Evolutionary conservation across 2,888 invertebrate species (phyloP), one percentile per base, ranked within the genome.

Genomic region (Seira musarum): DNA sequence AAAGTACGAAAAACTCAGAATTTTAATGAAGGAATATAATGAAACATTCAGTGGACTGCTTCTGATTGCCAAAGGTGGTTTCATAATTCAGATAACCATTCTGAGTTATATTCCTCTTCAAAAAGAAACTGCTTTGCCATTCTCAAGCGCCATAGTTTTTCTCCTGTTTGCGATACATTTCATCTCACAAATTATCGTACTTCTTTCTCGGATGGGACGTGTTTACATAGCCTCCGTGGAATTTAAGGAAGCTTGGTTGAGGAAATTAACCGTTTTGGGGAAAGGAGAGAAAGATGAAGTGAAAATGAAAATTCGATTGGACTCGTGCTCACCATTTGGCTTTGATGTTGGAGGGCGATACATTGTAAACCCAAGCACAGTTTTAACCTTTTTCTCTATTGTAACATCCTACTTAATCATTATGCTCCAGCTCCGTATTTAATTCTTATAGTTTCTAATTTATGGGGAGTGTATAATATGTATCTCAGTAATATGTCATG

Each of bases 311-410:
- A 24, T 64, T 19, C 10, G 63, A n/a, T 10, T 72, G 17, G 66
- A 65, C 15, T 49, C 35, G 3, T 73, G 73, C n/a, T 57, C 49
- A 5, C 66, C 73, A 1, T 73, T 73, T 19, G 73, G 73, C 13
- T 73, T 73, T 17, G 66, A 73, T 1, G 65, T 17, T 30, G 73
- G 66, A 13, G 65, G 65, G 3, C 57, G 73, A 19, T 73, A 57
- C 22, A n/a, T 35, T 2, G 66, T 73, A 1, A 15, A 15, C 1
- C 24, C 40, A 10, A 30, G 5, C 1, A 73, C 73, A 0, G 17
- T 73, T 8, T 35, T 73, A 2, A 73, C 73, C 15, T 65, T 66
- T n/a, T 73, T 73, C 17, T 73, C 73, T 15, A 73, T 73, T 57
- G 15, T 65, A 0, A 65, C 57, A 0, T 61, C 64, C n/a, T 66